Evolutionary conservation across 2,113 vertebrate species (phyloP).

Genomic region (Canis aureus): DNA sequence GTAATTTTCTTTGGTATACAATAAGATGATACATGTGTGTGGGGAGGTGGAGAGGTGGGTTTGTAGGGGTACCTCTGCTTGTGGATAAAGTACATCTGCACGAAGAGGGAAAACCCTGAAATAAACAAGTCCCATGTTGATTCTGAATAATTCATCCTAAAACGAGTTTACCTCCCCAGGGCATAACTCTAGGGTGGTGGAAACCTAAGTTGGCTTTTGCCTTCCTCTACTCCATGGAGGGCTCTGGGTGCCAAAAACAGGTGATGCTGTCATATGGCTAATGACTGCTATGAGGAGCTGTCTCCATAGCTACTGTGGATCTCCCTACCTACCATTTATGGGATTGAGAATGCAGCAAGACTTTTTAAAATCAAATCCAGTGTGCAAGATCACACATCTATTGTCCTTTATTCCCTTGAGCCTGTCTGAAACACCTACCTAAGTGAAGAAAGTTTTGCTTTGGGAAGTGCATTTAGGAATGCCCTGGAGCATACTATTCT

Average conservation of each 20-base stretch:
- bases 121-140: not conserved
- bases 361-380: not conserved
- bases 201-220: constrained; percentile 34
- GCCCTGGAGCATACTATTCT: not conserved
- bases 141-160: constrained; percentile 65
- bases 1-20: constrained; percentile 88
- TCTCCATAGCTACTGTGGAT: constrained; percentile 60
- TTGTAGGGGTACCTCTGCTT: constrained; percentile 70
- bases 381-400: not conserved
- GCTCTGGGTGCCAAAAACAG: not conserved
- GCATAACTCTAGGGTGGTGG: constrained; percentile 2
- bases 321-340: constrained; percentile 11
- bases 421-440: not conserved
- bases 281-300: not conserved
- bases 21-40: constrained; percentile 76
- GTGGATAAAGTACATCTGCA: constrained; percentile 77
- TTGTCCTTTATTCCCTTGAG: not conserved
- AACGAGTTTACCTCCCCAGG: constrained; percentile 54
- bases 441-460: constrained; percentile 38
- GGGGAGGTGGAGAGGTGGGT: constrained; percentile 37
- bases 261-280: constrained; percentile 52
- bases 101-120: not conserved
- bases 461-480: not conserved
- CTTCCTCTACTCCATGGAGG: not conserved
- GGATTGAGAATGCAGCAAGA: constrained; percentile 33